Percentiles rank a stretch among this genome's conserved stretches.
phyloP scores from a whole-genome alignment of 2,113 vertebrate genomes.

The Mastomys coucha region DNA sequence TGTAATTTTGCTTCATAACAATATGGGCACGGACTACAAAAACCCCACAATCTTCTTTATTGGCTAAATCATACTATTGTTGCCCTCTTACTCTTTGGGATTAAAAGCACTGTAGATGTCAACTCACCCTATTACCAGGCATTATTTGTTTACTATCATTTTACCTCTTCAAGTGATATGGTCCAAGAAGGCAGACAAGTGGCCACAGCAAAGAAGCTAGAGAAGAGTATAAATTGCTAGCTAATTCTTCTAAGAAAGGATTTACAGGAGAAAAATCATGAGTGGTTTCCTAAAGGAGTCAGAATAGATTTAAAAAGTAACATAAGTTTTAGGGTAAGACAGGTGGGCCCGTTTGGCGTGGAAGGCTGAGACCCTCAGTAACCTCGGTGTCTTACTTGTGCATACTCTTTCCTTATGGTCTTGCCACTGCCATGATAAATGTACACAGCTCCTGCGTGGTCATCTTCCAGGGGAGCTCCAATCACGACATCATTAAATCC shows the following conservation, averaged over 20 bases:
- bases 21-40: slow-evolving; percentile 8
- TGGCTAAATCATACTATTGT: background rate
- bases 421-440: slow-evolving; percentile 93
- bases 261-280: background rate
- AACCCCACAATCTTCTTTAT: slow-evolving; percentile 16
- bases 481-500: slow-evolving; percentile 95
- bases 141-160: background rate
- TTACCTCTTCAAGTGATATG: background rate
- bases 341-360: background rate
- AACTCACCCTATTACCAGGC: background rate
- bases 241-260: background rate
- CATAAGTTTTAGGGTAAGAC: background rate
- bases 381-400: slow-evolving; percentile 89
- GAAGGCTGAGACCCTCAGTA: fast-evolving
- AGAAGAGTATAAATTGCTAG: slow-evolving; percentile 11
- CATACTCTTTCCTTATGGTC: slow-evolving; percentile 90
- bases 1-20: slow-evolving; percentile 43
- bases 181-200: background rate
- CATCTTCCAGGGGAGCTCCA: slow-evolving; percentile 95
- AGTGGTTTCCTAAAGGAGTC: background rate
- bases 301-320: background rate
- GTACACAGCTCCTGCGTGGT: slow-evolving; percentile 96
- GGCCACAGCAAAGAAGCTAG: background rate
- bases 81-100: background rate
- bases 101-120: background rate